Evolutionary conservation across 2,113 vertebrate species (phyloP), one percentile per base, ranked within the genome.

Genomic region (Lutjanus erythropterus): DNA sequence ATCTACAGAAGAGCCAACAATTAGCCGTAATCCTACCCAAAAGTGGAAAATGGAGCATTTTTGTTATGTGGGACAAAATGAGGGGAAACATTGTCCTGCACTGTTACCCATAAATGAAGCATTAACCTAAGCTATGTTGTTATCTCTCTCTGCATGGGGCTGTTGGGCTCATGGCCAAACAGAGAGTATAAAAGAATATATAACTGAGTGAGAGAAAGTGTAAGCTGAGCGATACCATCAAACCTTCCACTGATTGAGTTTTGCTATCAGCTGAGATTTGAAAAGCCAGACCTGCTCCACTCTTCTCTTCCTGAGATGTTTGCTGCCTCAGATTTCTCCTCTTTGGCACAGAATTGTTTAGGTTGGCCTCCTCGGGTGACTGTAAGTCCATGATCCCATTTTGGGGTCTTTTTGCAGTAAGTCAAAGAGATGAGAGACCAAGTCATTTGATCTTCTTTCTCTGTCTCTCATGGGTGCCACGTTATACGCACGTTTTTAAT

Each of bases 301-400:
- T 78, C 68, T 70, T 29, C 59, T 73, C 77, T 67, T 52, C 27
- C 47, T 27, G 52, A 66, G 29, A 31, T 74, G 75, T 84, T 79
- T 85, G 81, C 78, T 50, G 85, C 83, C 78, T 91, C 78, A 60
- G 50, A 86, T 90, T 89, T 92, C 90, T 71, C 77, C 42, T 82
- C 79, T 75, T 61, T 88, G 89, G 87, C 86, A 60, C 27, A 2
- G 31, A 35, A 35, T 47, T 94, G 88, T 93, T 93, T 91, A 77
- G 71, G 56, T 93, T 93, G 90, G 92, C 86, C 83, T 80, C 81
- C 64, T 29, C 55, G 75, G 78, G 91, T 84, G 88, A 83, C 79
- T 81, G 56, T 70, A 71, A 87, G 71, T 82, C 86, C 61, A 61
- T 88, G 89, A 91, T 91, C 86, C 75, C 85, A 87, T 88, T 88